phyloP scores from a whole-genome alignment of 2,113 vertebrate species.

The Lanius ludovicianus region DNA sequence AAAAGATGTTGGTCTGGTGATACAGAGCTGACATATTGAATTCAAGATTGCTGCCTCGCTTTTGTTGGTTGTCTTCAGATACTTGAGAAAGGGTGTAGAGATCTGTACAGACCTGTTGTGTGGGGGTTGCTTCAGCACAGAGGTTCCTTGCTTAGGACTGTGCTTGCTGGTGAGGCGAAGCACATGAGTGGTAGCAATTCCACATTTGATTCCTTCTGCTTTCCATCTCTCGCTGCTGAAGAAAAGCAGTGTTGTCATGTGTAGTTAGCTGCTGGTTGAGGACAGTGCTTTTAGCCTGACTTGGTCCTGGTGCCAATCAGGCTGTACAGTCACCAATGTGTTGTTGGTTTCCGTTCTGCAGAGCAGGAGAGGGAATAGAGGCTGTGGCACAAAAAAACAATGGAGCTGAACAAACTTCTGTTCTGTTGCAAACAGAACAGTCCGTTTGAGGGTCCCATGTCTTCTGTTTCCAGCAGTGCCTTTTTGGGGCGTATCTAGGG shows the following conservation, averaged over 20 bases:
- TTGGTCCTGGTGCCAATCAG: not conserved
- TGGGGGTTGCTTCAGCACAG: not conserved
- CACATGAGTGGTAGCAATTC: not conserved
- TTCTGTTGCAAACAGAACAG: not conserved
- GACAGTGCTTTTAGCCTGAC: not conserved
- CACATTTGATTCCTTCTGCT: fast-evolving
- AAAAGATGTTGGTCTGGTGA: not conserved
- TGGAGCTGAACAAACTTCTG: not conserved
- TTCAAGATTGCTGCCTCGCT: not conserved
- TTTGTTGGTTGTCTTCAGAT: not conserved
- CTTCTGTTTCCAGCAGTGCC: not conserved
- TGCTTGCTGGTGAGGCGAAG: not conserved
- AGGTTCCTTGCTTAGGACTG: not conserved
- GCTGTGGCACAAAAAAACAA: not conserved
- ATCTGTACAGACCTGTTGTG: fast-evolving
- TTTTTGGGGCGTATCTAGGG: not conserved
- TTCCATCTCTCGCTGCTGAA: not conserved
- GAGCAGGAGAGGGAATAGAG: not conserved
- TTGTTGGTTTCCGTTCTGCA: not conserved
- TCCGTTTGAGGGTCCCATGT: not conserved
- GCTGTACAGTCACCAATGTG: not conserved
- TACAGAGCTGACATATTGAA: not conserved
- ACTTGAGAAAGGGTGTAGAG: not conserved
- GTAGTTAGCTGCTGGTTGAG: not conserved
- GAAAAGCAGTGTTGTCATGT: not conserved